Evolutionary conservation across 1,140 invertebrate species (phyloP).

Genomic region (Dendrolimus punctatus): DNA sequence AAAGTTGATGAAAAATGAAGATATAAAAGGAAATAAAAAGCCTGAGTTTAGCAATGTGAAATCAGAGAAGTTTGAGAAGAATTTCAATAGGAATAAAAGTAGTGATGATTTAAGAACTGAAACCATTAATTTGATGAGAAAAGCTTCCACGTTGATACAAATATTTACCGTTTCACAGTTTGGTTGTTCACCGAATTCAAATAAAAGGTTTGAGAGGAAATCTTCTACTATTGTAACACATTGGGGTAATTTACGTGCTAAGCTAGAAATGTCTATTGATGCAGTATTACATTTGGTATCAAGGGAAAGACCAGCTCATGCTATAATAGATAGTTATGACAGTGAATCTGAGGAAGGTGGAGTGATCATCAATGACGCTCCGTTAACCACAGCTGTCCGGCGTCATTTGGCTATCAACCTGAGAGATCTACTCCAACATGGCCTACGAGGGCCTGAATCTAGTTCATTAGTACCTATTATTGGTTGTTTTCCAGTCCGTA

Average conservation of each 20-base stretch:
- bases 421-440: constrained; percentile 95
- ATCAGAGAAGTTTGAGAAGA: constrained; percentile 79
- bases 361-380: constrained; percentile 60
- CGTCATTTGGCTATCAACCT: constrained; percentile 93
- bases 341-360: constrained; percentile 73
- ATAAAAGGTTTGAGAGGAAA: constrained; percentile 85
- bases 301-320: constrained; percentile 58
- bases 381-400: constrained; percentile 88
- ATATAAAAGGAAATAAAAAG: constrained; percentile 74
- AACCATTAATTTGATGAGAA: constrained; percentile 90
- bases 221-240: constrained; percentile 86
- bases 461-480: constrained; percentile 91
- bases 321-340: constrained; percentile 65
- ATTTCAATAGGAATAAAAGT: constrained; percentile 40
- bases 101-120: constrained; percentile 61
- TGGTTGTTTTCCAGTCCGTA: constrained; percentile 87
- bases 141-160: constrained; percentile 89
- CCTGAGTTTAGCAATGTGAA: constrained; percentile 74
- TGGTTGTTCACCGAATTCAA: constrained; percentile 94
- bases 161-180: constrained; percentile 95
- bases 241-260: constrained; percentile 94
- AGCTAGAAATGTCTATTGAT: constrained; percentile 91
- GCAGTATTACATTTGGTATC: constrained; percentile 80
- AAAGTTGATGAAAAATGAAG: constrained; percentile 92
- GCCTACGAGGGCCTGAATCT: constrained; percentile 81